Base-by-base conservation (phyloP, 2,888 invertebrate species). In the Catocala sponsa region DNA sequence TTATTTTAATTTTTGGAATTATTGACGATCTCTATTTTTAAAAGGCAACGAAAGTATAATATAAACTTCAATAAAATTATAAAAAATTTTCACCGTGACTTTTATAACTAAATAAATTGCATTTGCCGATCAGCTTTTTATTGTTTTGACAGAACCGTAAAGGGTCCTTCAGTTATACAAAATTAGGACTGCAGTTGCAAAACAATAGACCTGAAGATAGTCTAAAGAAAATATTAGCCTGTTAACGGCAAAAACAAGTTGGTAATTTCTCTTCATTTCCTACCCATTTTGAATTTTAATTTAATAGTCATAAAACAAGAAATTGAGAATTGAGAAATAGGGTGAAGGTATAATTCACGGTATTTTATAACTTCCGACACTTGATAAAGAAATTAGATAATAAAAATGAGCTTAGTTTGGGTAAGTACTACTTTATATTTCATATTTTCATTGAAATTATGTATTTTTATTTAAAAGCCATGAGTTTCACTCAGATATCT, bases 341-440 rank as follows among this genome's bases (percentile, higher is more conserved):
- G 78, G 62, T 41, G 60, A 63, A 71, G 59, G 55, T 63, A 51
- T 68, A 65, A 73, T 74, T 75, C 63, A 67, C 53, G 51, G 33
- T 13, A 25, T 74, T 76, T 76, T 74, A 77, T 77, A 48, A 70
- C 75, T 74, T 76, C 72, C 74, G 58, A 60, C 65, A 61, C 55
- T 66, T 60, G 59, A 61, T 59, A 72, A 67, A 51, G 58, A 65
- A 55, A 58, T 63, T 25, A 35, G 44, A 57, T 58, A 50, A 47
- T 70, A 59, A 70, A 63, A 35, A 68, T 47, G 44, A 41, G 62
- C 62, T 68, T 69, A 62, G 35, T 6, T 13, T 48, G 46, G 13
- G 6, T 13, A 43, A 46, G 4, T 7, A 5, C 25, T 25, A 25
- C 25, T 25, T 25, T 4, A 2, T 2, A 25, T 25, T 2, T 25